These are phyloP conservation scores for Diuraphis noxia DNA, from an alignment of 1,140 invertebrate genomes.

Conservation along the genomic window DNA sequence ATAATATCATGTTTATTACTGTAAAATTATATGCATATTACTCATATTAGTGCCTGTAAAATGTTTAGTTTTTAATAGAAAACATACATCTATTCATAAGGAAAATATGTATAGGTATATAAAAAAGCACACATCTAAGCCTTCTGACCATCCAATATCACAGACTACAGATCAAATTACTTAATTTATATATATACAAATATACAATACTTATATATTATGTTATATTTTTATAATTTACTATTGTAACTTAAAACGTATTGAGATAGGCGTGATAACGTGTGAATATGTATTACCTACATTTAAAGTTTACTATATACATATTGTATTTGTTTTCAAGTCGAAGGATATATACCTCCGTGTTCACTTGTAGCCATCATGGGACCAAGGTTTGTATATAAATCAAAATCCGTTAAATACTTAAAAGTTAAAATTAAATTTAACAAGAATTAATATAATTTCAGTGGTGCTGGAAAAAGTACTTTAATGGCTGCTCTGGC, in stretches of 20 bases:
- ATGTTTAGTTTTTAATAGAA: neutral
- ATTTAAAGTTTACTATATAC: neutral
- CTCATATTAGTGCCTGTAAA: no score
- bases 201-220: neutral
- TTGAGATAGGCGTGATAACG: no score
- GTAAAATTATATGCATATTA: neutral
- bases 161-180: neutral
- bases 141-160: neutral
- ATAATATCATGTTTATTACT: neutral
- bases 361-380: slow-evolving; percentile 86
- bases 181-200: no score
- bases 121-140: neutral
- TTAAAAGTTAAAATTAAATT: neutral
- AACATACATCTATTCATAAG: neutral
- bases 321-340: slow-evolving; percentile 62
- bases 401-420: neutral
- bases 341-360: slow-evolving; percentile 75
- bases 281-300: no score
- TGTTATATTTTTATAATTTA: neutral
- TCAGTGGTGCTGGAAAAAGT: slow-evolving; percentile 91
- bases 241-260: no score
- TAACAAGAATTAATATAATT: slow-evolving; percentile 57
- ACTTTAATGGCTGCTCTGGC: slow-evolving; percentile 90
- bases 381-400: slow-evolving; percentile 73
- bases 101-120: neutral